These are phyloP conservation scores for Falco naumanni DNA, from an alignment of 2,797 vertebrate species.

Conservation along the genomic window DNA sequence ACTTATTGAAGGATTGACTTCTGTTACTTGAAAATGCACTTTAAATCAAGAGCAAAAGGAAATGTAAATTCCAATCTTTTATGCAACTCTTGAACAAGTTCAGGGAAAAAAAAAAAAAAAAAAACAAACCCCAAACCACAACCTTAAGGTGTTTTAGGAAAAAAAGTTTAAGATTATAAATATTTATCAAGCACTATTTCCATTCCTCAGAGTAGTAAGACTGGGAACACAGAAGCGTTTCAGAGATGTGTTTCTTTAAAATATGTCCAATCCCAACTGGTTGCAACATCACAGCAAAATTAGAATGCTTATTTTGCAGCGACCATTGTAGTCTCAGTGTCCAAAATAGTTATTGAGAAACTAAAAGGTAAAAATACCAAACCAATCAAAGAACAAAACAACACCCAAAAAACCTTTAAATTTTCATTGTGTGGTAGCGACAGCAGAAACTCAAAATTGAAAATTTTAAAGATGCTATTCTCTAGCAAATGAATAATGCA, in stretches of 20 bases:
- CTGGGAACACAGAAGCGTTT: background rate
- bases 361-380: background rate
- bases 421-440: background rate
- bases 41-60: background rate
- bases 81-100: background rate
- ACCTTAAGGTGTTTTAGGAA: background rate
- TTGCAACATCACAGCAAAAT: background rate
- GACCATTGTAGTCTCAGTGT: background rate
- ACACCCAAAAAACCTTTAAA: background rate
- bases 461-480: background rate
- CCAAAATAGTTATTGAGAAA: background rate
- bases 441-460: background rate
- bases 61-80: background rate
- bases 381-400: rapidly evolving
- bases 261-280: background rate
- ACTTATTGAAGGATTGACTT: background rate
- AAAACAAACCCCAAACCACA: too few relatives aligned
- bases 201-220: background rate
- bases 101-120: background rate
- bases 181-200: background rate
- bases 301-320: background rate
- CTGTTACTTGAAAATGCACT: background rate
- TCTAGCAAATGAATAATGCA: background rate
- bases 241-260: background rate
- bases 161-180: background rate